Evolutionary conservation across 2,888 invertebrate genomes (phyloP), one percentile per base, ranked within the genome.

Genomic region (Dichetophora obliterata): DNA sequence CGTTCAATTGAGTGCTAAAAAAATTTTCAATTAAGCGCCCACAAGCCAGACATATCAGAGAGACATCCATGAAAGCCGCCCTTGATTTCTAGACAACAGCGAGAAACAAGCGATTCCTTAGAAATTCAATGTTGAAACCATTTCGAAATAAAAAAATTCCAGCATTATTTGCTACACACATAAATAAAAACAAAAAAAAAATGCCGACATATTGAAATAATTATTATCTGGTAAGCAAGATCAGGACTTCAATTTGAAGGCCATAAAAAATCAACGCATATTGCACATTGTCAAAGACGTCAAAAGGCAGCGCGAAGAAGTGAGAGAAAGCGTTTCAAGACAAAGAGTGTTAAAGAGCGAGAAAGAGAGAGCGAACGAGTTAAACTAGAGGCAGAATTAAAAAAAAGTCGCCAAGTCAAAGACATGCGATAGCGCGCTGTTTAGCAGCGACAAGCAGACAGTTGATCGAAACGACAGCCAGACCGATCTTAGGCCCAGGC

Each of bases 231-330:
- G 85, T 85, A 85, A 84, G 84, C 76, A 83, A 84, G 86, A 86
- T 86, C 85, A 76, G 78, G 82, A 82, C 84, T 82, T 83, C 83
- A 83, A 84, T 84, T 86, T 86, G 86, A 86, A 86, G 86, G 86
- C 86, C 86, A 86, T 86, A 86, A 84, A 85, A 85, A 85, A 86
- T 86, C 86, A 86, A 86, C 85, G 86, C 86, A 85, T 86, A 86
- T 86, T 86, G 86, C 87, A 86, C 84, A 85, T 83, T 86, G 86
- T 86, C 86, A 86, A 85, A 83, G 82, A 75, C 84, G 82, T 82
- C 80, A 83, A 80, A 76, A 74, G 48, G 31, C 59, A 72, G 61
- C 24, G 68, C 31, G 16, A 22, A 34, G 19, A 43, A 43, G 43
- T 14, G 24, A 22, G 14, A 3, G 14, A 14, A 27, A 63, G 63